These are phyloP conservation scores for Sebastes steindachneri DNA, from an alignment of 2,797 vertebrate species.

Conservation along the genomic window DNA sequence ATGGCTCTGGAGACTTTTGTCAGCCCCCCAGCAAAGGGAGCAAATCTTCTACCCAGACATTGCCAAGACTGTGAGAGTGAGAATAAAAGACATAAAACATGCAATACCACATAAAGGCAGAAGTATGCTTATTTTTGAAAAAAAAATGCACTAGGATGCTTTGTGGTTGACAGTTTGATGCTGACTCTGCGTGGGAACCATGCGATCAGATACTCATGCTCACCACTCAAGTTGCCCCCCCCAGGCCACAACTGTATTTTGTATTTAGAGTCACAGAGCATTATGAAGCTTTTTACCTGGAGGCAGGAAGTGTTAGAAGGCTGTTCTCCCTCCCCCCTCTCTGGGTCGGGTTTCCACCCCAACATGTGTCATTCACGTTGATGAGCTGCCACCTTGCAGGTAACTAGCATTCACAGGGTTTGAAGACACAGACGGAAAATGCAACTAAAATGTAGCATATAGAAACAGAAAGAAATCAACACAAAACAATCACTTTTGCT, in stretches of 20 bases:
- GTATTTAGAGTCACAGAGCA: neutral
- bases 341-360: neutral
- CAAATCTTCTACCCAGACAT: neutral
- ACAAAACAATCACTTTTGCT: neutral
- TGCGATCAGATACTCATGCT: neutral
- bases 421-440: neutral
- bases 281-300: neutral
- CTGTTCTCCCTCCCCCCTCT: neutral
- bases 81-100: neutral
- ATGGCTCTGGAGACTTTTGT: neutral
- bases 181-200: neutral
- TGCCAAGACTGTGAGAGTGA: neutral
- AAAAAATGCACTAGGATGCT: neutral
- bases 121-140: neutral
- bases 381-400: neutral
- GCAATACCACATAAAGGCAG: neutral
- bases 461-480: neutral
- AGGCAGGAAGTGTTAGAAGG: constrained; percentile 7
- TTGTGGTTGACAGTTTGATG: neutral
- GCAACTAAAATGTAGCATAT: neutral
- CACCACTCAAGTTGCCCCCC: neutral
- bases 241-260: neutral
- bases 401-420: neutral
- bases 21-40: neutral
- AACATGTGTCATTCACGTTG: neutral